Conservation (phyloP, 2,888 invertebrate species). For the Diaperis boleti region DNA sequence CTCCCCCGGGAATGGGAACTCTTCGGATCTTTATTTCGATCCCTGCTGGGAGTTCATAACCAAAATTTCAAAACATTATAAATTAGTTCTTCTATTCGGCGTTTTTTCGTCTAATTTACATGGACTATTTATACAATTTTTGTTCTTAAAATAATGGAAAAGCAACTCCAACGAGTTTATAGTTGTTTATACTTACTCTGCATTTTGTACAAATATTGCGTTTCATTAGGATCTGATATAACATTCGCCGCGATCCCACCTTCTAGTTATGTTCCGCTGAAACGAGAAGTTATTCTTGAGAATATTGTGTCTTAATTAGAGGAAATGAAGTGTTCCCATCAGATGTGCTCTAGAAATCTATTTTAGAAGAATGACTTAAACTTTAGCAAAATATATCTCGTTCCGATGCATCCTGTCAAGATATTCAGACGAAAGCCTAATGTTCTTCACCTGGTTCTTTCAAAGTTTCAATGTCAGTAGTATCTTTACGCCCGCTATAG, state of each 20-base stretch:
- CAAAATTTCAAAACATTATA: no score
- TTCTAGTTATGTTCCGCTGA: background rate
- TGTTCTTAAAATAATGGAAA: no score
- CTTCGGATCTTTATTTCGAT: no score
- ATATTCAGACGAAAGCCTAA: conserved; percentile 23
- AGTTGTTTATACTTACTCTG: no score
- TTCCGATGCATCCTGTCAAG: conserved; percentile 20
- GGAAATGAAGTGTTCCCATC: background rate
- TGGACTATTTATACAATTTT: no score
- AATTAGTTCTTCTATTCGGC: no score
- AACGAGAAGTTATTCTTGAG: background rate
- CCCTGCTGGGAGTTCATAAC: no score
- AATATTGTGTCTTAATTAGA: conserved; percentile 3
- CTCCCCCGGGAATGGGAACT: no score
- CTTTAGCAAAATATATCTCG: conserved; percentile 25
- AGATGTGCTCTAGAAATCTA: conserved; percentile 3
- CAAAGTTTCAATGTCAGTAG: conserved; percentile 26
- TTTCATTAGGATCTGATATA: background rate
- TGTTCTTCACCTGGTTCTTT: conserved; percentile 24
- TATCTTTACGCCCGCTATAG: conserved; percentile 13
- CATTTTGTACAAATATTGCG: no score
- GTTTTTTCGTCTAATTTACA: no score
- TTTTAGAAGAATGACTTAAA: conserved; percentile 10
- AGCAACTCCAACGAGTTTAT: no score
- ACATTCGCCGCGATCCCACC: background rate